These are phyloP conservation scores for Trachymyrmex septentrionalis DNA, from an alignment of 1,140 invertebrate genomes.

Conservation along the genomic window DNA sequence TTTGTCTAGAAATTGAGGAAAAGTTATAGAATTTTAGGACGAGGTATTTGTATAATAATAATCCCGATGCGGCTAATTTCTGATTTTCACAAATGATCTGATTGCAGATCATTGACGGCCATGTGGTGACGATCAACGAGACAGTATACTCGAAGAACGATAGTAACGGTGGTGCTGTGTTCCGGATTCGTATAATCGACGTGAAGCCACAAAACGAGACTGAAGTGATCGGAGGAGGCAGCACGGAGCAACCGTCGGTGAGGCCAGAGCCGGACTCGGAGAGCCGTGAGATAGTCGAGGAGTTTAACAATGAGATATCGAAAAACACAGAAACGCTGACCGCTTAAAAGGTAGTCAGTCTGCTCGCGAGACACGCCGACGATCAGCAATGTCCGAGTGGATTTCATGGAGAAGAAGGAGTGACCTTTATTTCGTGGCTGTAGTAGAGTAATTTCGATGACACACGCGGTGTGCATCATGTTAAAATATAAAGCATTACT, in stretches of 20 bases:
- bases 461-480: not conserved
- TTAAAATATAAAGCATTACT: conserved; percentile 49
- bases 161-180: conserved; percentile 82
- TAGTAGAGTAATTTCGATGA: conserved; percentile 46
- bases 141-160: conserved; percentile 86
- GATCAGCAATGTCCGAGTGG: not conserved
- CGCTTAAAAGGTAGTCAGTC: conserved; percentile 70
- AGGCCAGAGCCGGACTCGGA: conserved; percentile 54
- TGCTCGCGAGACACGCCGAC: not conserved
- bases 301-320: conserved; percentile 83
- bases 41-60: too few relatives aligned
- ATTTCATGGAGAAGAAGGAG: not conserved
- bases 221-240: conserved; percentile 66
- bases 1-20: too few relatives aligned
- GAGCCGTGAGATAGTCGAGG: conserved; percentile 83
- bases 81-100: not conserved
- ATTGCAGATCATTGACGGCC: conserved; percentile 87
- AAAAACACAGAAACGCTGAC: conserved; percentile 80
- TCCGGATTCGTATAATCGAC: conserved; percentile 87
- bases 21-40: too few relatives aligned
- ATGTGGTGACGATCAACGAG: conserved; percentile 88
- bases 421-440: conserved; percentile 20
- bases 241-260: conserved; percentile 47
- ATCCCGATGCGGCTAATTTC: not conserved
- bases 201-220: conserved; percentile 85